Evolutionary conservation across 2,888 invertebrate genomes (phyloP).

Genomic region (Ommatoiulus sabulosus): DNA sequence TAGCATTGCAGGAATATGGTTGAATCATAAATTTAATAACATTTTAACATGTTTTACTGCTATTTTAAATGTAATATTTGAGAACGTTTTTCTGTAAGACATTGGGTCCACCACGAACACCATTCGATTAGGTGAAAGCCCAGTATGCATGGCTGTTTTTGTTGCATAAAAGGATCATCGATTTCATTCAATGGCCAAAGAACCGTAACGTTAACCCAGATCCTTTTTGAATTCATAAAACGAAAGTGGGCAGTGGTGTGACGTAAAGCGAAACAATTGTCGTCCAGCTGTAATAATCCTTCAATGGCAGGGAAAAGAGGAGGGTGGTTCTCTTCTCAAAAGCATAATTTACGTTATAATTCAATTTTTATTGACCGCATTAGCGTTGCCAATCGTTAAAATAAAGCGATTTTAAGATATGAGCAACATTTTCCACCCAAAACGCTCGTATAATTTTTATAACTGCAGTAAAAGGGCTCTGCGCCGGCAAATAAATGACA

Average conservation of each 20-base stretch:
- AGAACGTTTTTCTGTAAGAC: background rate
- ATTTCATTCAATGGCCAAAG: conserved; percentile 17
- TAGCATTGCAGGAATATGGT: no score
- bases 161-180: conserved; percentile 42
- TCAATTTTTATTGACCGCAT: conserved; percentile 54
- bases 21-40: background rate
- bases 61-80: background rate
- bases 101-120: background rate
- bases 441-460: conserved; percentile 51
- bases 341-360: conserved; percentile 50
- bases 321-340: conserved; percentile 16
- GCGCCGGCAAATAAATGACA: conserved; percentile 32
- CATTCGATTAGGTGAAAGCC: background rate
- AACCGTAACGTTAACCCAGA: conserved; percentile 41
- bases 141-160: background rate
- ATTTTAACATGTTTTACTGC: background rate
- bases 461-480: conserved; percentile 47
- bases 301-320: conserved; percentile 8
- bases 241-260: conserved; percentile 29
- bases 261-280: conserved; percentile 48
- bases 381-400: conserved; percentile 55
- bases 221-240: conserved; percentile 46
- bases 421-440: conserved; percentile 50
- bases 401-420: conserved; percentile 54
- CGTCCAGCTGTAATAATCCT: conserved; percentile 39